Conservation (phyloP, 2,797 vertebrate genomes). For the Acanthiza pusilla region DNA sequence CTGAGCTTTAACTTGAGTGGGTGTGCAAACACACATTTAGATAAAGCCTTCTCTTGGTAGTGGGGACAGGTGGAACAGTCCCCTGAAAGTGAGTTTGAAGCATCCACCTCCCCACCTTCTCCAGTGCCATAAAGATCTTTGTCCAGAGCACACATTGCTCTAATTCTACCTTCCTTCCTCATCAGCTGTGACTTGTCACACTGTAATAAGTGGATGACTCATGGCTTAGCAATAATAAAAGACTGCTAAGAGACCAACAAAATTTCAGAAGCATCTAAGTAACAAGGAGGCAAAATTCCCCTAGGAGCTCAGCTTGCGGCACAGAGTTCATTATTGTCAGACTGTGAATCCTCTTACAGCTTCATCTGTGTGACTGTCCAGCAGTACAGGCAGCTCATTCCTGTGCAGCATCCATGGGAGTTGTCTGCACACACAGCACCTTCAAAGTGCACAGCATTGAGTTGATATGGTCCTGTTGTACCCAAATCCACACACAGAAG, state of each 20-base stretch:
- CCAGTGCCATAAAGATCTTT: background rate
- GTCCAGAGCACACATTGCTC: background rate
- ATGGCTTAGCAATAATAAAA: background rate
- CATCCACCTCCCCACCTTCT: background rate
- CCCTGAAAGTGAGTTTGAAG: background rate
- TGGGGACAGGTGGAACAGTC: background rate
- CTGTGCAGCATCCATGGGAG: rapidly evolving
- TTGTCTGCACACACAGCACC: rapidly evolving
- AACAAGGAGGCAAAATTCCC: background rate
- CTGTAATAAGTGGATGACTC: background rate
- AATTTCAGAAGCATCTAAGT: background rate
- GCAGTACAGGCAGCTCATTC: background rate
- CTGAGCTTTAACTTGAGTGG: background rate
- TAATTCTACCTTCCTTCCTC: background rate
- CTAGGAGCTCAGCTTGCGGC: background rate
- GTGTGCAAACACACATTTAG: background rate
- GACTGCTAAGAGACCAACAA: background rate
- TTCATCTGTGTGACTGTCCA: background rate
- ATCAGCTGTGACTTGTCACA: background rate
- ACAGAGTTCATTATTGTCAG: background rate
- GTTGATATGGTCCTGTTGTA: background rate
- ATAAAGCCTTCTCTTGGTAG: background rate
- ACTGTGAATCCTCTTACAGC: background rate
- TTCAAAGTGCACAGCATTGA: background rate
- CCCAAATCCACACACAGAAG: background rate